phyloP scores from a whole-genome alignment of 2,888 invertebrate species.

The Chironomus tentans region DNA sequence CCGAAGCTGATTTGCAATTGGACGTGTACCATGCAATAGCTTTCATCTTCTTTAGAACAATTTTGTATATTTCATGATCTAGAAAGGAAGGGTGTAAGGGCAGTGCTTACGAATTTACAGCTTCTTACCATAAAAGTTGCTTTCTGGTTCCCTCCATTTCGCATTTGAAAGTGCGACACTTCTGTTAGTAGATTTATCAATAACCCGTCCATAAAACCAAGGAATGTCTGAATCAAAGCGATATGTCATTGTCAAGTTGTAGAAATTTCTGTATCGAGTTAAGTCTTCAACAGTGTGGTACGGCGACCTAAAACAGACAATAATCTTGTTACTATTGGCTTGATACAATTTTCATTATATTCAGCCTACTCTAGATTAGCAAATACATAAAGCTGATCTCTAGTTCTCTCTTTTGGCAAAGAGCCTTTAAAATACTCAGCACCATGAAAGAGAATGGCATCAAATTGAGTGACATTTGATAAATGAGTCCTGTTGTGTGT shows the following conservation, averaged over 20 bases:
- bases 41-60: slow-evolving; percentile 40
- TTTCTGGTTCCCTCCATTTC: not conserved
- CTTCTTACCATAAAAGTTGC: slow-evolving; percentile 26
- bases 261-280: slow-evolving; percentile 40
- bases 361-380: not conserved
- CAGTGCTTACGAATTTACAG: not conserved
- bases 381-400: not conserved
- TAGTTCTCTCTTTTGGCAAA: not conserved
- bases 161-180: not conserved
- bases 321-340: not conserved
- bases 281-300: not conserved
- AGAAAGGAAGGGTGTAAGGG: not conserved
- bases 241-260: slow-evolving; percentile 51
- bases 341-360: not conserved
- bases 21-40: slow-evolving; percentile 51
- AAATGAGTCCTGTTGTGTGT: slow-evolving; percentile 8
- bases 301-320: not conserved
- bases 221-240: slow-evolving; percentile 45
- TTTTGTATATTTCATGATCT: slow-evolving; percentile 6
- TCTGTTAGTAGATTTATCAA: slow-evolving; percentile 33
- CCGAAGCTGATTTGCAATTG: slow-evolving; percentile 44
- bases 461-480: not conserved
- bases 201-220: slow-evolving; percentile 41
- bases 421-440: not conserved
- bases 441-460: slow-evolving; percentile 20